phyloP scores from a whole-genome alignment of 64 coral and sea anemone genomes.

The Porites australiensis region DNA sequence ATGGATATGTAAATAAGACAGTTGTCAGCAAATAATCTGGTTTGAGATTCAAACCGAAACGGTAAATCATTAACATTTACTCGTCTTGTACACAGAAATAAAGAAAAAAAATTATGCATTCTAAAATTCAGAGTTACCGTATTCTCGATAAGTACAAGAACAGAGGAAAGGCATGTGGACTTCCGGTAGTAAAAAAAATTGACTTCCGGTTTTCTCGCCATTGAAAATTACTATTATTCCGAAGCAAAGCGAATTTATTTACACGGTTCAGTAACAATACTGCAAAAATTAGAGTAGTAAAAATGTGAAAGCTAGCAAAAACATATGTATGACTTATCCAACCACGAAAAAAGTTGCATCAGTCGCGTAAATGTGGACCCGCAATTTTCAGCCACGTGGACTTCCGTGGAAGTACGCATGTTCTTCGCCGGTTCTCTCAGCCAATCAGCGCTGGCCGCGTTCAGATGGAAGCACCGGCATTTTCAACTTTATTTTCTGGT shows the following conservation, averaged over 20 bases:
- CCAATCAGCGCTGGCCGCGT: conserved; percentile 99
- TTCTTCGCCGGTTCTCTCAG: conserved; percentile 28
- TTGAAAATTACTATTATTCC: no score
- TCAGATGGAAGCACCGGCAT: conserved; percentile 85
- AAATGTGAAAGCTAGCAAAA: not conserved
- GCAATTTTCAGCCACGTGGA: conserved; percentile 78
- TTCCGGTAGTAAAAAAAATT: no score
- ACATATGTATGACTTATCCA: not conserved
- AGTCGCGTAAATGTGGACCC: conserved; percentile 38
- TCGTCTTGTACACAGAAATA: no score
- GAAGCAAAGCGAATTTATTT: not conserved
- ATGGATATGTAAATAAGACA: no score
- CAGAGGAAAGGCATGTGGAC: no score
- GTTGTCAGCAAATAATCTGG: no score
- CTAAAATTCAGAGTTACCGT: no score
- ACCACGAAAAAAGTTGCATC: not conserved
- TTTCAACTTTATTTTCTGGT: conserved; percentile 49
- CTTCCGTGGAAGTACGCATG: conserved; percentile 54
- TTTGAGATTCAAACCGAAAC: no score
- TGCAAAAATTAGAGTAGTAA: not conserved
- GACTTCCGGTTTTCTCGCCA: not conserved
- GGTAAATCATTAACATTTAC: no score
- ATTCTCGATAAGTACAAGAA: no score
- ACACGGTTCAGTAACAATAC: not conserved
- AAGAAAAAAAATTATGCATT: no score